Evolutionary conservation across 2,113 vertebrate genomes (phyloP), one percentile per base, ranked within the genome.

Genomic region (Fulmarus glacialis): DNA sequence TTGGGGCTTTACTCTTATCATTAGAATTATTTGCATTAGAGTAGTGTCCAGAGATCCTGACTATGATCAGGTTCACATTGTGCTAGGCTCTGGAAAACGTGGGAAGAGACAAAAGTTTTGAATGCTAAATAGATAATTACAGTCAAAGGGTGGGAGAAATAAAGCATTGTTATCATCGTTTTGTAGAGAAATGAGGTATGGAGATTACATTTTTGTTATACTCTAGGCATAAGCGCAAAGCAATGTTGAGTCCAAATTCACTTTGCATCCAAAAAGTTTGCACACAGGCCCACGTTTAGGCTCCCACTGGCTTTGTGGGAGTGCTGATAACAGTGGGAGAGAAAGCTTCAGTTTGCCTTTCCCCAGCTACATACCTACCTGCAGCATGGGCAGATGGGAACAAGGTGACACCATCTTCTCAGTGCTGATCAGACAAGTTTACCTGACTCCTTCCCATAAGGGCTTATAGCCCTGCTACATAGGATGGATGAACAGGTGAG

Each of bases 31-130:
- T 94, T 87, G 48, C 85, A 90, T 94, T 88, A 96, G 74, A 74
- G 84, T 85, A 94, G 45, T 91, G 91, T 97, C 95, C 96, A 96
- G 87, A 96, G 89, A 97, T 91, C 87, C 82, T 82, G 55, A 55
- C 74, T 85, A 6, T 40, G 94, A 97, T 95, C 95, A 70, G 59
- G 55, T 81, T 95, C 88, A 89, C 66, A 86, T 91, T 90, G 66
- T 85, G 67, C 89, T 93, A 91, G 84, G 70, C 84, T 96, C 42
- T 93, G 71, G 82, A 96, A 97, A 96, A 96, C 13, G 42, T 95
- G 93, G 81, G 84, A 96, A 95, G 78, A 97, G 53, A 94, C 74
- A 96, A 90, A 96, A 94, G 66, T 91, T 94, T 94, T 93, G 89
- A 93, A 91, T 73, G 70, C 7, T 95, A 94, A 88, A 91, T 42